Evolutionary conservation across 2,797 vertebrate genomes (phyloP), one percentile per base, ranked within the genome.

Genomic region (Ceyx erithaca): DNA sequence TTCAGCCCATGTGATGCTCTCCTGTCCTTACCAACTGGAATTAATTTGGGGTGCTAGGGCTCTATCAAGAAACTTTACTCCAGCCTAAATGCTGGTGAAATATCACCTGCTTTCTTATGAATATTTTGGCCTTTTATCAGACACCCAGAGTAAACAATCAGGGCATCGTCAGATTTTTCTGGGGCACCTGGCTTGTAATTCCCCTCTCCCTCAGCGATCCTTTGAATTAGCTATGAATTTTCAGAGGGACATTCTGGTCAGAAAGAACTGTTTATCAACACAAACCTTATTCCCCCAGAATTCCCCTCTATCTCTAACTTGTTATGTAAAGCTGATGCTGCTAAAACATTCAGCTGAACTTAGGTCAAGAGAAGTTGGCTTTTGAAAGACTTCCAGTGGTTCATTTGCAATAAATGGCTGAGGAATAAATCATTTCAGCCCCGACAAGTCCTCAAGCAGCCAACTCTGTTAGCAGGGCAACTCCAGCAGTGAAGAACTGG

Each of bases 1-100:
- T 70, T 89, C 80, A 83, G 79, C 33, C 84, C 93, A 96, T 83
- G 92, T 91, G 88, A 96, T 92, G 82, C 66, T 89, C 90, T 85
- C 92, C 91, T 93, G 81, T 89, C 92, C 84, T 51, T 92, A 89
- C 80, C 94, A 95, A 94, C 93, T 95, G 96, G 90, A 96, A 96
- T 89, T 76, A 80, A 94, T 96, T 93, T 94, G 84, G 63, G 92
- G 79, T 87, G 70, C 82, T 92, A 80, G 67, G 35, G 82, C 46
- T 96, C 87, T 76, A 82, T 80, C 88, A 87, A 76, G 59, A 37
- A 59, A 67, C 25, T 81, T 63, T 23, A 13, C 61, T 85, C 41
- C 61, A 51, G 26, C 78, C 63, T 45, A 57, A 80, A 37, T 13
- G 63, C 14, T 89, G 75, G 48, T 55, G 85, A n/a, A 43, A n/a